Evolutionary conservation across 2,113 vertebrate species (phyloP).

Genomic region (Anoplopoma fimbria): DNA sequence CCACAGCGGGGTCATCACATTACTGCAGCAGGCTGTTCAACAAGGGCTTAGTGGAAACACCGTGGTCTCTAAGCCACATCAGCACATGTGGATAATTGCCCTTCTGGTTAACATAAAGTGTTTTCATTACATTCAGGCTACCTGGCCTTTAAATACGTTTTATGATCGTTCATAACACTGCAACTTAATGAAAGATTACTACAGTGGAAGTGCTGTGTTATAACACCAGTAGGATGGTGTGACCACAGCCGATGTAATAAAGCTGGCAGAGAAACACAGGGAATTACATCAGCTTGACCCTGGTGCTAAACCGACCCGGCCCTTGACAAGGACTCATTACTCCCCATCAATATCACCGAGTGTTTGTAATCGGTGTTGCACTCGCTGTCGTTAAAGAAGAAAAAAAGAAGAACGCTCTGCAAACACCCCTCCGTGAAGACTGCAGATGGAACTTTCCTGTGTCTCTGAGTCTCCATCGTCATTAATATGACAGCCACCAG

Average conservation of each 20-base stretch:
- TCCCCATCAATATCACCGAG: slow-evolving; percentile 22
- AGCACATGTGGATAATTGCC: not conserved
- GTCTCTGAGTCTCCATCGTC: slow-evolving; percentile 42
- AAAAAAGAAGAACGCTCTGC: slow-evolving; percentile 13
- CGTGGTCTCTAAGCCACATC: not conserved
- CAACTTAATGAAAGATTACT: slow-evolving; percentile 1
- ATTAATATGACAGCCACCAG: slow-evolving; percentile 69
- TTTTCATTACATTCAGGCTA: slow-evolving; percentile 20
- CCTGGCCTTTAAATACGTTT: slow-evolving; percentile 1
- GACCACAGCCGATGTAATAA: slow-evolving; percentile 23
- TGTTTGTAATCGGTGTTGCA: slow-evolving; percentile 21
- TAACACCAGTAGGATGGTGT: not conserved
- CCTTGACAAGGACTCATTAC: slow-evolving; percentile 32
- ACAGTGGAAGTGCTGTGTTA: not conserved
- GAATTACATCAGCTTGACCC: slow-evolving; percentile 44
- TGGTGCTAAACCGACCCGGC: not conserved
- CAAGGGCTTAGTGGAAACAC: too few species aligned
- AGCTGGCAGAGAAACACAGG: slow-evolving; percentile 7
- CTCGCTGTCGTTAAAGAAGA: not conserved
- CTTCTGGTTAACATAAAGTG: slow-evolving; percentile 2
- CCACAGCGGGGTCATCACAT: not conserved
- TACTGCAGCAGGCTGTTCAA: slow-evolving; percentile 4
- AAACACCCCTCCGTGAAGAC: slow-evolving; percentile 37
- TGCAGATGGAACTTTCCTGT: slow-evolving; percentile 56
- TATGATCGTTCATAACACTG: not conserved